Conservation (phyloP, 2,797 vertebrate species). For the Hafferia zeledoni region DNA sequence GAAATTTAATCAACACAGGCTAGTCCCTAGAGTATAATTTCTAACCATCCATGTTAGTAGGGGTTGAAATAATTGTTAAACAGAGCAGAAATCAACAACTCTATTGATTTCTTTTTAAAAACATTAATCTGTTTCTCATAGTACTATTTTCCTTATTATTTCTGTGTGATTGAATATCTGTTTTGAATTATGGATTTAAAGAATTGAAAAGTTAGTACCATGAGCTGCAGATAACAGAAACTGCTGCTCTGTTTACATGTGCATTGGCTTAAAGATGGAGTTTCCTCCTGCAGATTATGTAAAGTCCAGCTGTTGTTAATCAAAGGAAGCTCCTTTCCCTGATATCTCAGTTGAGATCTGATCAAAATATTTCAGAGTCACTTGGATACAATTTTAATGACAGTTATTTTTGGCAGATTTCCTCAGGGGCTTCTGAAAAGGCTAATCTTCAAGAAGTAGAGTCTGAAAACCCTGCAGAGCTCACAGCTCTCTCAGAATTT, state of each 20-base stretch:
- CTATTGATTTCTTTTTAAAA: not conserved
- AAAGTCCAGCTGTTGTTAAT: constrained; percentile 34
- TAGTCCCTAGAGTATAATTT: not conserved
- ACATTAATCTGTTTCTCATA: not conserved
- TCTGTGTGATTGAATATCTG: not conserved
- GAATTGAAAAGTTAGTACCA: not conserved
- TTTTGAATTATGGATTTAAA: not conserved
- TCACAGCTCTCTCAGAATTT: accelerated
- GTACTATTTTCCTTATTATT: not conserved
- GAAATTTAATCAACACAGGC: not conserved
- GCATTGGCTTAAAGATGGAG: not conserved
- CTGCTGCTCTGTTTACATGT: not conserved
- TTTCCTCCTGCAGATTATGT: constrained; percentile 7
- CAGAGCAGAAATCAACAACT: not conserved
- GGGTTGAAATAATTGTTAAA: not conserved
- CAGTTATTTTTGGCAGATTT: not conserved
- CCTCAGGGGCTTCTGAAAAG: not conserved
- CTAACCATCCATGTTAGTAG: not conserved
- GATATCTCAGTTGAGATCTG: constrained; percentile 17
- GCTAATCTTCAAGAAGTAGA: not conserved
- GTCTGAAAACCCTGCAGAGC: not conserved
- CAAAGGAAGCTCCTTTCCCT: constrained; percentile 17
- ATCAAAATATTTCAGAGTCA: not conserved
- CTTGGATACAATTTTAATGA: not conserved
- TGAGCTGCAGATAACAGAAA: not conserved